These are phyloP conservation scores for Nipponacmea schrenckii DNA, from an alignment of 2,888 invertebrate genomes.

Conservation along the genomic window DNA sequence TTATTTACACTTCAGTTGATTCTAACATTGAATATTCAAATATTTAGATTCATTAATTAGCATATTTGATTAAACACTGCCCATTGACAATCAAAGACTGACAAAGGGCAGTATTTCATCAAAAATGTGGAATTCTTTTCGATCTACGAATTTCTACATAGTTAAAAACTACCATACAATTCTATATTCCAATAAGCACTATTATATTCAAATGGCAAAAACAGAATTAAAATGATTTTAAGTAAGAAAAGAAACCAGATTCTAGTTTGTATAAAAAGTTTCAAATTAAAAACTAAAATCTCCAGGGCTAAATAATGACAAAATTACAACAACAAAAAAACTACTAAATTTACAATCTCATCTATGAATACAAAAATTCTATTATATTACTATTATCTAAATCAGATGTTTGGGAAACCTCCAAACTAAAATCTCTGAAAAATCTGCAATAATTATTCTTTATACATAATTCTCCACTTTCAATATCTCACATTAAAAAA, in stretches of 20 bases:
- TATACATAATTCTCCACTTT: background rate
- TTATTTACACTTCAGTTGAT: no score
- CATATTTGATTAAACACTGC: no score
- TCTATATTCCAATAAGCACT: background rate
- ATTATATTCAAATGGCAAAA: background rate
- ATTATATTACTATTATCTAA: background rate
- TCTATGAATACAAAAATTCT: background rate
- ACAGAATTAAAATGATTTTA: background rate
- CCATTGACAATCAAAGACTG: no score
- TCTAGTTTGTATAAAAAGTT: background rate
- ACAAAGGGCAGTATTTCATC: no score
- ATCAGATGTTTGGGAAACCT: background rate
- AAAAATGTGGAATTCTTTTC: background rate
- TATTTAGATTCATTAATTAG: no score
- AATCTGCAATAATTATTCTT: background rate
- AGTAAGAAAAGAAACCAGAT: background rate
- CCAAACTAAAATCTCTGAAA: background rate
- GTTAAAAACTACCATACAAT: conserved; percentile 5
- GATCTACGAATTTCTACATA: conserved; percentile 5
- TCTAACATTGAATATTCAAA: no score
- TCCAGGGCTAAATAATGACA: background rate
- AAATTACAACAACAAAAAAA: background rate
- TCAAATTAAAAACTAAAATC: conserved; percentile 6
- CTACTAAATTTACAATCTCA: conserved; percentile 5
- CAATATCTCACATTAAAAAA: background rate